Conservation (phyloP, 2,797 vertebrate genomes). For the Catharus ustulatus region DNA sequence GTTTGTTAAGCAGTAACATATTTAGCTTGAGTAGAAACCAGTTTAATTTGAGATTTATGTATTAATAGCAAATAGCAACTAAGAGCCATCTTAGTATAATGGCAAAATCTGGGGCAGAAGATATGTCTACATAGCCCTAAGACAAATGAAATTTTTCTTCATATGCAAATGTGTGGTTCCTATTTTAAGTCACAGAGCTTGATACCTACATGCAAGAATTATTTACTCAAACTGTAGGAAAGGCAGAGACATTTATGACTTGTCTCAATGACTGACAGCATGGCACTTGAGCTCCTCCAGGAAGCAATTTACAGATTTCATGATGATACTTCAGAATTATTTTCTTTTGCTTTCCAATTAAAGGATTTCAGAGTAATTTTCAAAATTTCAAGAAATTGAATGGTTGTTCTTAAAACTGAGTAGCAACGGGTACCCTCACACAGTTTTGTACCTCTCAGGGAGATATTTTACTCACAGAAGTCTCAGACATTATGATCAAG, state of each 20-base stretch:
- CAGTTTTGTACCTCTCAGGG: background rate
- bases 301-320: background rate
- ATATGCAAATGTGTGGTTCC: background rate
- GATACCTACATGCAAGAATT: background rate
- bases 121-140: background rate
- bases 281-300: background rate
- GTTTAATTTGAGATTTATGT: background rate
- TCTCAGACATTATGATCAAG: background rate
- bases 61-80: background rate
- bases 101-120: background rate
- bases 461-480: background rate
- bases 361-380: background rate
- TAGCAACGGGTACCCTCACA: background rate
- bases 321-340: background rate
- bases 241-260: background rate
- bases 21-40: background rate
- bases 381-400: background rate
- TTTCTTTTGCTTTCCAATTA: background rate
- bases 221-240: background rate
- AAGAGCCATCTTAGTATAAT: background rate
- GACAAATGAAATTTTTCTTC: background rate
- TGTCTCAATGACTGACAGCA: background rate
- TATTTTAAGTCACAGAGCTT: background rate
- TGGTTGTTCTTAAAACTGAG: background rate
- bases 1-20: background rate